Evolutionary conservation across 2,113 vertebrate species (phyloP), one percentile per base, ranked within the genome.

Genomic region (Eurypyga helias): DNA sequence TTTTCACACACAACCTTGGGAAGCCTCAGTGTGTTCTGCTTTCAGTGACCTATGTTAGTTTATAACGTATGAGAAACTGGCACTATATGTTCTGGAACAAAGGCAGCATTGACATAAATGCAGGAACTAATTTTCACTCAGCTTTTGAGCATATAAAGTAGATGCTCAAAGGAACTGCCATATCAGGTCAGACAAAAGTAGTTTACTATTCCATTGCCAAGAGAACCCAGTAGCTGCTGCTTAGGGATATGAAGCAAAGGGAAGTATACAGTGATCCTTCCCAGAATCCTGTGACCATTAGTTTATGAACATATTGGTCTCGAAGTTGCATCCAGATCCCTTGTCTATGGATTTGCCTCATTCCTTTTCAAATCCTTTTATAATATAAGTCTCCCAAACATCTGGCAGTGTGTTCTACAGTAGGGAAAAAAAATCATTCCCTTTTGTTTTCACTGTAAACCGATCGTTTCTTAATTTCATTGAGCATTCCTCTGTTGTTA

Each of bases 221-320:
- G 43, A 83, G 25, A 20, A 21, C 9, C 41, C 28, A 14, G 31
- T 11, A 71, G 55, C 16, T 84, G 29, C 33, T 89, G 43, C 33
- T 67, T 36, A 64, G 29, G 14, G 24, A n/a, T 67, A 43, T 3
- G 57, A 57, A 75, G 89, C 43, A 8, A 54, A 48, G n/a, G 10
- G 46, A 48, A 78, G 17, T 20, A n/a, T 18, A 25, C 6, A 57
- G n/a, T 7, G 25, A 75, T 75, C 20, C 10, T 62, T 43, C 18
- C 34, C 34, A 85, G 34, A 34, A 76, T 17, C 7, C 58, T n/a
- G 8, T 1, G 4, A 16, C 17, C 51, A 10, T 66, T 45, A 5
- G 26, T 58, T 81, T 41, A 75, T 41, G 49, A 45, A 26, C 0
- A 0, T 13, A 25, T 16, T 23, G 3, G 8, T 55, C 51, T 60